Percentiles rank a stretch among this genome's conserved stretches.
These are phyloP conservation scores for Oscheius onirici DNA, from an alignment of 2,888 invertebrate genomes.

Conservation along the genomic window DNA sequence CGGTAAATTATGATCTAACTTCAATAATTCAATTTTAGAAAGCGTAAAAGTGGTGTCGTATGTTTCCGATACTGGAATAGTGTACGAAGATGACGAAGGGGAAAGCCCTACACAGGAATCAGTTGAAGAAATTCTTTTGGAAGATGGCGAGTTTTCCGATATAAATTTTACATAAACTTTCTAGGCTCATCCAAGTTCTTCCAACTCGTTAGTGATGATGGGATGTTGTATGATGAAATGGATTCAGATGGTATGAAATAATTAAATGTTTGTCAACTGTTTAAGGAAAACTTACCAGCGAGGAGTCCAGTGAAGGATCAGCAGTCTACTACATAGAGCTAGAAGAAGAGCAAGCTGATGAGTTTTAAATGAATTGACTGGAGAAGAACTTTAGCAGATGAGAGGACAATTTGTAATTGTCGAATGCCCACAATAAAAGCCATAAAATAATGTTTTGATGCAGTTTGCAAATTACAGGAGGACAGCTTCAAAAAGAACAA, in stretches of 20 bases:
- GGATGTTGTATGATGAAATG: constrained; percentile 8
- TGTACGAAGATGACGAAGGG: constrained; percentile 7
- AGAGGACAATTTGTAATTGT: too few species aligned
- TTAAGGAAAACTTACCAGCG: too few species aligned
- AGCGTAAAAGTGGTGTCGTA: not conserved
- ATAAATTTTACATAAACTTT: not conserved
- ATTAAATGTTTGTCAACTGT: too few species aligned
- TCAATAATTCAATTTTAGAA: not conserved
- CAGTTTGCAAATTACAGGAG: too few species aligned
- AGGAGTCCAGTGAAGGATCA: too few species aligned
- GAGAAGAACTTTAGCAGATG: too few species aligned
- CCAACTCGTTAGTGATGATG: not conserved
- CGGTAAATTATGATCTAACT: not conserved
- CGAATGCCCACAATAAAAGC: too few species aligned
- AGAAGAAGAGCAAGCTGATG: too few species aligned
- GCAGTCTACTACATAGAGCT: too few species aligned
- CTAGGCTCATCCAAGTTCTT: not conserved
- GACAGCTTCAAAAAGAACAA: too few species aligned
- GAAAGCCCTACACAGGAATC: not conserved
- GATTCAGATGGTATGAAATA: not conserved
- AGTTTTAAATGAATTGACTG: too few species aligned
- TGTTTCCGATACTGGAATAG: constrained; percentile 2
- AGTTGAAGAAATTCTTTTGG: constrained; percentile 3
- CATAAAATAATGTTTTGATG: too few species aligned
- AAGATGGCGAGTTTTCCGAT: not conserved